Percentiles rank a stretch among this genome's conserved stretches.
phyloP scores from a whole-genome alignment of 1,140 invertebrate species.

The Scaptomyza hsui region DNA sequence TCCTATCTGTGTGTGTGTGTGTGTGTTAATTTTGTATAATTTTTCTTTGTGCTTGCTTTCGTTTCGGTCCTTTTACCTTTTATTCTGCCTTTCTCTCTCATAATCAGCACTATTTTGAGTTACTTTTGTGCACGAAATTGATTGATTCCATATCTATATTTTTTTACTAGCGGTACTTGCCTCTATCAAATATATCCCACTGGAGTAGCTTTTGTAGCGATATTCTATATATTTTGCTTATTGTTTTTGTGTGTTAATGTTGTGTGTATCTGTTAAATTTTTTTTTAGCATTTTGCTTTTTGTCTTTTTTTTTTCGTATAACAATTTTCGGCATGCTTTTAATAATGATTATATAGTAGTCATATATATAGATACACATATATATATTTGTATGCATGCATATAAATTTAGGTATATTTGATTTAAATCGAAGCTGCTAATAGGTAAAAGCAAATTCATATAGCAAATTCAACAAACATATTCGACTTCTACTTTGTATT shows the following conservation, averaged over 20 bases:
- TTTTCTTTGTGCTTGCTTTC: conserved; percentile 43
- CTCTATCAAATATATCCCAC: conserved; percentile 15
- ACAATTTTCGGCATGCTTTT: conserved; percentile 53
- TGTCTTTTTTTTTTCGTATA: conserved; percentile 30
- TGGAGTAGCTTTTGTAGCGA: conserved; percentile 1
- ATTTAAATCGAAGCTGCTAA: conserved; percentile 82
- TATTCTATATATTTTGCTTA: conserved; percentile 28
- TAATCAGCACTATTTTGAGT: conserved; percentile 19
- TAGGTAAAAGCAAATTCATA: conserved; percentile 72
- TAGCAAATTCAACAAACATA: conserved; percentile 77
- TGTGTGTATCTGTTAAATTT: conserved; percentile 8
- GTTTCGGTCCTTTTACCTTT: conserved; percentile 9
- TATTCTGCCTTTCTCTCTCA: neutral
- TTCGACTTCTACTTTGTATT: conserved; percentile 22
- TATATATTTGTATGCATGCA: conserved; percentile 39
- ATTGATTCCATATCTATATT: conserved; percentile 16
- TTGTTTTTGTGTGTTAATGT: conserved; percentile 13
- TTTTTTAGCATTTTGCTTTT: conserved; percentile 36
- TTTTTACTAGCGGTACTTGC: neutral
- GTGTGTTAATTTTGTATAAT: conserved; percentile 23
- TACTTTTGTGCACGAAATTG: conserved; percentile 23
- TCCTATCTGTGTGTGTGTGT: conserved; percentile 21
- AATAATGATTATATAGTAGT: conserved; percentile 75
- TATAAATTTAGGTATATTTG: conserved; percentile 69
- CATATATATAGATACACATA: conserved; percentile 34